Conservation (phyloP, 2,888 invertebrate genomes). For the Eristalis pertinax region DNA sequence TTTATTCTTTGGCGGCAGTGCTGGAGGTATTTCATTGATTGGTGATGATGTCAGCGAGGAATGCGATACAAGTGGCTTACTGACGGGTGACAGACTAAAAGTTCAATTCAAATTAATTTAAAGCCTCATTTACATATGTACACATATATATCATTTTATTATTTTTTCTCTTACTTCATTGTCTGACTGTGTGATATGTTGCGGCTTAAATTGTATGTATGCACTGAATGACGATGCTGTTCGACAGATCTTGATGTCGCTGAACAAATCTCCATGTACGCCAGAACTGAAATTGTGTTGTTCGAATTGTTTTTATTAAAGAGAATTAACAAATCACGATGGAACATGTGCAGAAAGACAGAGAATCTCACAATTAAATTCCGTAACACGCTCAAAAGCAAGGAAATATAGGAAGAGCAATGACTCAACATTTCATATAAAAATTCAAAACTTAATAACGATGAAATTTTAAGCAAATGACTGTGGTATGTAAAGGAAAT, state of each 20-base stretch:
- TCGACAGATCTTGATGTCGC: slow-evolving; percentile 89
- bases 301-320: neutral
- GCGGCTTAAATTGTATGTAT: slow-evolving; percentile 86
- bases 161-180: slow-evolving; percentile 79
- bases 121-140: neutral
- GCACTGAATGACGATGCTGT: slow-evolving; percentile 93
- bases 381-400: neutral
- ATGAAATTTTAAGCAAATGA: neutral
- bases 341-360: neutral
- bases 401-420: neutral
- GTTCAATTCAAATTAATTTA: slow-evolving; percentile 6
- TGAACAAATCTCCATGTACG: slow-evolving; percentile 97
- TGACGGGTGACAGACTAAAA: slow-evolving; percentile 60
- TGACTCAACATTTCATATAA: neutral
- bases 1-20: slow-evolving; percentile 84
- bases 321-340: neutral
- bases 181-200: slow-evolving; percentile 81
- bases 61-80: slow-evolving; percentile 53
- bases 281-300: slow-evolving; percentile 88
- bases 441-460: neutral
- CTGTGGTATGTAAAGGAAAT: neutral
- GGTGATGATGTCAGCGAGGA: slow-evolving; percentile 71
- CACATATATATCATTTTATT: neutral
- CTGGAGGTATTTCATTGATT: slow-evolving; percentile 82
- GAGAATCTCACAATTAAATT: neutral